These are phyloP conservation scores for Andrena praecox DNA, from an alignment of 2,888 invertebrate genomes.

Conservation along the genomic window DNA sequence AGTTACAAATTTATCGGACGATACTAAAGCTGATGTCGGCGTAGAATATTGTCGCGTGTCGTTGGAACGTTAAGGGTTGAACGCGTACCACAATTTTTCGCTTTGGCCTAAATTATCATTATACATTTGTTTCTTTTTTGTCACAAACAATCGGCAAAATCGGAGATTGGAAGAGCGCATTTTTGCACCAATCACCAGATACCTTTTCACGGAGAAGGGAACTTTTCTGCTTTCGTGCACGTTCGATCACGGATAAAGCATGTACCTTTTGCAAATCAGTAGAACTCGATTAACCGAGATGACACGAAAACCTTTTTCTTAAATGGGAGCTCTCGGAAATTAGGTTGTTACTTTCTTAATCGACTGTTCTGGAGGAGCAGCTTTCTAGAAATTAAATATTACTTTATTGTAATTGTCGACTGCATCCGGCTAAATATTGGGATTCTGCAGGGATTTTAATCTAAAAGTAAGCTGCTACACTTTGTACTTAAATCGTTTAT, in stretches of 20 bases:
- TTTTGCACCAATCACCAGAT: slow-evolving; percentile 31
- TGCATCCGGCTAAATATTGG: neutral
- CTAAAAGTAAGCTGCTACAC: neutral
- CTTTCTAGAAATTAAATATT: neutral
- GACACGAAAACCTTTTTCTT: neutral
- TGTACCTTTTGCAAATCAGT: slow-evolving; percentile 31
- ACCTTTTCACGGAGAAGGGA: slow-evolving; percentile 7
- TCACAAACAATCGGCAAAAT: slow-evolving; percentile 45
- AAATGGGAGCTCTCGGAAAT: slow-evolving; percentile 10
- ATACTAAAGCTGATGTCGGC: neutral
- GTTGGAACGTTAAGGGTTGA: slow-evolving; percentile 57
- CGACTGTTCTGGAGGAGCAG: neutral
- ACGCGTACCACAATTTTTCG: slow-evolving; percentile 55
- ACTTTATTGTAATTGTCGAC: too few species aligned
- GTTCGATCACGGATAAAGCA: slow-evolving; percentile 35
- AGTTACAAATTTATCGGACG: neutral
- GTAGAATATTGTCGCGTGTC: neutral
- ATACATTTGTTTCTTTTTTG: slow-evolving; percentile 29
- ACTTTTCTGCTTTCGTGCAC: slow-evolving; percentile 43
- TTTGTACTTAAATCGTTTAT: neutral
- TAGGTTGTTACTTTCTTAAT: neutral
- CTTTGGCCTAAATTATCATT: slow-evolving; percentile 67
- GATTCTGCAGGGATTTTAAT: neutral
- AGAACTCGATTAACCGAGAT: neutral
- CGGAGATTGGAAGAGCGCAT: slow-evolving; percentile 10